Conservation (phyloP, 2,888 invertebrate genomes). For the Stenichneumon culpator region DNA sequence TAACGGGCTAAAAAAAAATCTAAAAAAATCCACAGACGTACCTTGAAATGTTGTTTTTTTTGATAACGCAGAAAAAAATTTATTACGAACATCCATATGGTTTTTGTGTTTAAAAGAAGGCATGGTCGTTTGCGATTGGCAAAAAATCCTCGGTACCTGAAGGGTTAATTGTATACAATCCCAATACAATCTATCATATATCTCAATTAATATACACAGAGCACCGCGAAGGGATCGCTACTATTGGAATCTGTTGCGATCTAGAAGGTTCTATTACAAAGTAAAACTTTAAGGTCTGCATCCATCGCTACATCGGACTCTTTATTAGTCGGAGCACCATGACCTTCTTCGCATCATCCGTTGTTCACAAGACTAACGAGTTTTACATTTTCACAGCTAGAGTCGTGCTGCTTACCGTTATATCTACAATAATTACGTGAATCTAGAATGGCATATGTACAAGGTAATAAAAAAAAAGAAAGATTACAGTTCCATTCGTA, state of each 20-base stretch:
- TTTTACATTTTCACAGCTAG: slow-evolving; percentile 1
- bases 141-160: too few species aligned
- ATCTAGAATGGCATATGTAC: not conserved
- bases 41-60: too few species aligned
- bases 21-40: too few species aligned
- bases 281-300: slow-evolving; percentile 31
- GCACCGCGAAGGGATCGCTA: not conserved
- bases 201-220: slow-evolving; percentile 8
- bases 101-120: too few species aligned
- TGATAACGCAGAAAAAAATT: too few species aligned
- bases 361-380: not conserved
- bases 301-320: slow-evolving; percentile 31
- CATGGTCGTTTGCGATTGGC: too few species aligned
- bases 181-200: slow-evolving; percentile 7
- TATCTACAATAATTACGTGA: not conserved
- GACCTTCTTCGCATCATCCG: not conserved
- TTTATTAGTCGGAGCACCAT: not conserved
- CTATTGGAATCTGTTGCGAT: slow-evolving; percentile 44
- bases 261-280: slow-evolving; percentile 9
- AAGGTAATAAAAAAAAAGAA: not conserved
- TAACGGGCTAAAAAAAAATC: too few species aligned
- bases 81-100: too few species aligned
- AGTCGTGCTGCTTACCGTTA: slow-evolving; percentile 6
- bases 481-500: too few species aligned
- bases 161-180: too few species aligned